These are phyloP conservation scores for Holothuria scabra DNA, from an alignment of 53 echinoderm and acorn worm species.

Conservation along the genomic window DNA sequence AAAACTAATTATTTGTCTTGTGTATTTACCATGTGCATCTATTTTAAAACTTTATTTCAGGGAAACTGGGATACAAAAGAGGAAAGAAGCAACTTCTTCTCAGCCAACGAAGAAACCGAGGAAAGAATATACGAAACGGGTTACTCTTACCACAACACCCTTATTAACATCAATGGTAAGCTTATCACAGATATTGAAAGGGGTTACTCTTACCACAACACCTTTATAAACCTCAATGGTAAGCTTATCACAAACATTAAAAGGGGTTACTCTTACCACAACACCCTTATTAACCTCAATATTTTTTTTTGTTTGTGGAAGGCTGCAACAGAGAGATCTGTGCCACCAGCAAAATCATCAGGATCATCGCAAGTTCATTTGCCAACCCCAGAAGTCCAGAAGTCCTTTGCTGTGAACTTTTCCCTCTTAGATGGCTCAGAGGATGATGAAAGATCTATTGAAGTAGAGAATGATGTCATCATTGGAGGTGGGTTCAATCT, in stretches of 20 bases:
- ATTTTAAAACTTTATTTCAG: slow-evolving; percentile 6
- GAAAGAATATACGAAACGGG: slow-evolving; percentile 69
- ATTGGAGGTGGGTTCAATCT: slow-evolving; percentile 49
- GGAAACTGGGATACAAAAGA: slow-evolving; percentile 21
- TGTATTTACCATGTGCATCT: background rate
- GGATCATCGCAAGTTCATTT: slow-evolving; percentile 64
- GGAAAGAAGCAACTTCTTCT: slow-evolving; percentile 46
- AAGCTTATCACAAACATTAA: background rate
- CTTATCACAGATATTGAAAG: background rate
- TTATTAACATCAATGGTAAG: background rate
- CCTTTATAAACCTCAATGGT: background rate
- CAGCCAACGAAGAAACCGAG: slow-evolving; percentile 63
- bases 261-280: slow-evolving; percentile 39
- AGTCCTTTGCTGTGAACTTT: slow-evolving; percentile 67
- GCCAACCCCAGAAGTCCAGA: slow-evolving; percentile 69
- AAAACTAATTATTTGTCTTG: background rate
- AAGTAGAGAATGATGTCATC: slow-evolving; percentile 80
- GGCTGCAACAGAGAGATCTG: background rate
- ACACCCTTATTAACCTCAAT: background rate
- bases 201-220: slow-evolving; percentile 44
- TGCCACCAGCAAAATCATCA: slow-evolving; percentile 44
- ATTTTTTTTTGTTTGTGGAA: too few species aligned
- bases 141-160: slow-evolving; percentile 33
- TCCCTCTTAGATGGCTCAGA: slow-evolving; percentile 37
- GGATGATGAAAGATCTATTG: slow-evolving; percentile 59